Conservation (phyloP, 2,113 vertebrate species). For the Lophius piscatorius region DNA sequence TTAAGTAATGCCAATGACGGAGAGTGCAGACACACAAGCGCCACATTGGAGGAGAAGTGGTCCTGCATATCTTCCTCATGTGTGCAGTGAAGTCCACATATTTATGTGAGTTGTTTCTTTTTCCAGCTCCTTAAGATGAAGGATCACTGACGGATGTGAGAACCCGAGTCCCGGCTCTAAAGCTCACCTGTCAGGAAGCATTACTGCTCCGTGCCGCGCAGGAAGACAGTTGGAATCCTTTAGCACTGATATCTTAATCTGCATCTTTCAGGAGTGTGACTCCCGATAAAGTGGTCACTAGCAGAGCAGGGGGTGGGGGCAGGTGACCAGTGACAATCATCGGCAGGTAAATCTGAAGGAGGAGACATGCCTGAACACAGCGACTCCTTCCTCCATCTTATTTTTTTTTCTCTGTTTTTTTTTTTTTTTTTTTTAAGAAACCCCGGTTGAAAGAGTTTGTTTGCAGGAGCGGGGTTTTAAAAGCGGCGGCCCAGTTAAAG, state of each 20-base stretch:
- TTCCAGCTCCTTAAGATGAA: conserved; percentile 42
- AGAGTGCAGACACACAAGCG: neutral
- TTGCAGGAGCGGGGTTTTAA: conserved; percentile 75
- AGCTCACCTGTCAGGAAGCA: conserved; percentile 79
- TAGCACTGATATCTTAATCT: conserved; percentile 77
- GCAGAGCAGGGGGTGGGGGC: conserved; percentile 14
- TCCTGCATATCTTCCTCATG: neutral
- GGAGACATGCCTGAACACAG: conserved; percentile 70
- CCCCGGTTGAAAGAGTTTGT: conserved; percentile 40
- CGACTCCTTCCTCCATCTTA: conserved; percentile 31
- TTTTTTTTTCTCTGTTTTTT: conserved; percentile 7
- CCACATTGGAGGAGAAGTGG: neutral
- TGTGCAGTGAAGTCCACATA: conserved; percentile 32
- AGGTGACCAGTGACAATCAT: conserved; percentile 69
- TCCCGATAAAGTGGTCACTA: conserved; percentile 73
- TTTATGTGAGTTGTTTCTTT: conserved; percentile 70
- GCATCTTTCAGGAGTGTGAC: conserved; percentile 65
- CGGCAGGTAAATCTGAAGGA: conserved; percentile 60
- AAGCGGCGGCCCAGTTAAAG: conserved; percentile 81
- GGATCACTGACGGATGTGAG: conserved; percentile 69
- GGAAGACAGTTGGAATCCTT: conserved; percentile 71
- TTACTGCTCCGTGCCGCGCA: conserved; percentile 63
- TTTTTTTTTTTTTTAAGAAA: neutral
- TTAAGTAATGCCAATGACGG: too few relatives aligned
- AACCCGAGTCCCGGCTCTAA: conserved; percentile 58